Evolutionary conservation across 2,888 invertebrate species (phyloP), one percentile per base, ranked within the genome.

Genomic region (Aporophyla lueneburgensis): DNA sequence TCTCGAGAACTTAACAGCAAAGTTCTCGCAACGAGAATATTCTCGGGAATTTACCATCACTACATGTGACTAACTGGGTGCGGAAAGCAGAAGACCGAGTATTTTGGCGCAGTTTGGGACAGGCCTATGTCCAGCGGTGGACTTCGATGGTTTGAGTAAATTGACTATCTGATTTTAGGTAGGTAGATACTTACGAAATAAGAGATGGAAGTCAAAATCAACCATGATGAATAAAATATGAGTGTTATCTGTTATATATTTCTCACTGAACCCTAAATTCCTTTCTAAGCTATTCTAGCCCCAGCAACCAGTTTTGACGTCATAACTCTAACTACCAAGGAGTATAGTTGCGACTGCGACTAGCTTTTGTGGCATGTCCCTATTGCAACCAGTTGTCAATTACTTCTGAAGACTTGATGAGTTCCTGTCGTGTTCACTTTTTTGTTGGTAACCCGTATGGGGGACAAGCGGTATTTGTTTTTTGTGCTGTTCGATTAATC

Each of bases 381-480:
- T 56, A 63, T 71, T 70, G 62, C 70, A 70, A 71, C 82, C 27
- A 71, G 73, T 63, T 82, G 81, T 78, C 81, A 81, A 81, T 81
- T 81, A 81, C 82, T 78, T 27, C 51, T 63, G 78, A 72, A 43
- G 66, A 74, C 40, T 77, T 70, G 81, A 82, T 71, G 62, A 66
- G 62, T 81, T 81, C 81, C 81, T 78, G 81, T 71, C 46, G 27
- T 14, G 14, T 63, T 49, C 0, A 0, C n/a, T 66, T 82, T 81
- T 81, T 81, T 78, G 27, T 59, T 2, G 12, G 12, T 61, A 19
- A 66, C 12, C 46, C 53, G 24, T 78, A 66, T 43, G 46, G 56
- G 59, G 43, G 7, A 16, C 14, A 40, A 70, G 33, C 59, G 33
- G 81, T 68, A 71, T 70, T 80, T 58, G 40, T 65, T 65, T 81